phyloP scores from a whole-genome alignment of 2,113 vertebrate species.

The Planiliza haematocheilus region DNA sequence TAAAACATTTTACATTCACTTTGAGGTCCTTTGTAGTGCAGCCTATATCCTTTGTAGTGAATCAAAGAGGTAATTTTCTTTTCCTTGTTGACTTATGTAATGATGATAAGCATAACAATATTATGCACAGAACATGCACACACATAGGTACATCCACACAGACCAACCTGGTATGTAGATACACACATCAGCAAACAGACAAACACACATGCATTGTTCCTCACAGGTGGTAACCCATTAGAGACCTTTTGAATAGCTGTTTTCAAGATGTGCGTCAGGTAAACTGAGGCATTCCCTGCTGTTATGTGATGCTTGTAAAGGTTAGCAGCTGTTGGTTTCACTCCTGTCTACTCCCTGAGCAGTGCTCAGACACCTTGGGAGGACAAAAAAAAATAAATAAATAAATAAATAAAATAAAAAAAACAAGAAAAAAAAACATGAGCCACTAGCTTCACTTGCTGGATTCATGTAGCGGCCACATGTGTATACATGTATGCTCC shows the following conservation, averaged over 20 bases:
- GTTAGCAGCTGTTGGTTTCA: conserved; percentile 73
- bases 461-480: conserved; percentile 27
- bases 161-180: neutral
- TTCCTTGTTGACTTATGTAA: conserved; percentile 49
- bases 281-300: conserved; percentile 62
- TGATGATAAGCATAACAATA: conserved; percentile 40
- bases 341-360: conserved; percentile 36
- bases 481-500: conserved; percentile 22
- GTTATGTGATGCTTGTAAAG: conserved; percentile 68
- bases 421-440: neutral
- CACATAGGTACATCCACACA: conserved; percentile 1
- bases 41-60: conserved; percentile 51
- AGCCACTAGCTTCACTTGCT: conserved; percentile 28
- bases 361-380: conserved; percentile 32
- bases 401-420: neutral
- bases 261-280: conserved; percentile 71
- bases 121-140: conserved; percentile 1
- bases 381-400: neutral
- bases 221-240: conserved; percentile 63
- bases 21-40: conserved; percentile 36
- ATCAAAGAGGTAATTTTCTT: conserved; percentile 65
- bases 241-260: conserved; percentile 75
- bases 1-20: conserved; percentile 43
- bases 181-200: conserved; percentile 19
- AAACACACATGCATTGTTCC: conserved; percentile 21